Base-by-base conservation (phyloP, 2,888 invertebrate species). In the Lagria hirta region DNA sequence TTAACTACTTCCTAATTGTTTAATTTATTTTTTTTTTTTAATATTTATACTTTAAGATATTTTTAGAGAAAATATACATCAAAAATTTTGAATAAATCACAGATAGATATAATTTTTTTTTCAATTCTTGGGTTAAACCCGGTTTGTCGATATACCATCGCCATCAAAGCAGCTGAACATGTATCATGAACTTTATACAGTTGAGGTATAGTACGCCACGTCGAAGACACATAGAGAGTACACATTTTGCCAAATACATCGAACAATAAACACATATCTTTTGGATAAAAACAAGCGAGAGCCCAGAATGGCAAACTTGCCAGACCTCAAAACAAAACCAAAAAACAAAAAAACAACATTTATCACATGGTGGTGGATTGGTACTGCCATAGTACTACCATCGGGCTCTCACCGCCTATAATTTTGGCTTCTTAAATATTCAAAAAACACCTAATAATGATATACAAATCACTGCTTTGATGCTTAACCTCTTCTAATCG, bases 51-150 rank as follows among this genome's bases (percentile, higher is more conserved):
- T n/a, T 72, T 73, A 74, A 73, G 73, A 73, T 73, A 73, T 73
- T 70, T 72, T 73, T 75, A 75, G 75, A 75, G 75, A 75, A 76
- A 75, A 75, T 76, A 76, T 75, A 76, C 75, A 75, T 75, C 73
- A 74, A 75, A 73, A 75, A 75, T 75, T 76, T 75, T 74, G 75
- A 74, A 73, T 73, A 72, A 75, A 76, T 76, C 76, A 76, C 76
- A 76, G 76, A 75, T 74, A 75, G 75, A 73, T 72, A 73, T 73
- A 73, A 73, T 74, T 73, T 72, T 68, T 65, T 58, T 61, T 58
- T 67, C 65, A 67, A 68, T 66, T 64, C 58, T 58, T 62, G 65
- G 66, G 61, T 59, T 52, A 58, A 58, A 54, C 56, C 64, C 65
- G 60, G 61, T 58, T 61, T 59, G 61, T 64, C 62, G 63, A 66